Evolutionary conservation across 2,113 vertebrate genomes (phyloP), one percentile per base, ranked within the genome.

Genomic region (Leucopsar rothschildi): DNA sequence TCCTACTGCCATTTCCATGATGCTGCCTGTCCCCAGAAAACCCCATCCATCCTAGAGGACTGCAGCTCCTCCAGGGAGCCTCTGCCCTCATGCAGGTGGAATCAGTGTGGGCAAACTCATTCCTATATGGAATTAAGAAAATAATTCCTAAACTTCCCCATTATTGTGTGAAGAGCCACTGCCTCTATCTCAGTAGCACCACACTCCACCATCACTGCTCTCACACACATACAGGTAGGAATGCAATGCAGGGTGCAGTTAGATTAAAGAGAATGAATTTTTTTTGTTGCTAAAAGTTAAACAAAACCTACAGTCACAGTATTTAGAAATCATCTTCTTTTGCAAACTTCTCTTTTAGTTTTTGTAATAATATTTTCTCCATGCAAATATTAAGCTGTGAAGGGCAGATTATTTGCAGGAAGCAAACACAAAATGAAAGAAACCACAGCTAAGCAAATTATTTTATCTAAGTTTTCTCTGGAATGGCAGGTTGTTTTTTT

Each of bases 51-150:
- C 27, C 42, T 4, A 8, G 12, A 40, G 57, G 22, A 31, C n/a
- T 37, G 13, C 6, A 71, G 23, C 25, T 69, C 11, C 42, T 87
- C 45, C 27, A 49, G 31, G 33, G 42, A 90, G 3, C 42, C 39
- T 64, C 11, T 39, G 15, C 31, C 11, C 20, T 50, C 23, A 12
- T 2, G 10, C 5, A 63, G 28, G 15, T 28, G 63, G 59, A 86
- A 57, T 1, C 27, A 45, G 11, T 42, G 15, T 18, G 4, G 42
- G 21, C 9, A 73, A 39, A 49, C 6, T 39, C 14, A 23, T 56
- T 60, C 2, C 1, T 7, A 0, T 5, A 7, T 5, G 9, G 33
- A 29, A 3, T 29, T 52, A 52, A 27, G 50, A 29, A 52, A 28
- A 15, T 52, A 52, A 28, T 52, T 52, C 15, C 50, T 29, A 52